Evolutionary conservation across 2,797 vertebrate species (phyloP), one percentile per base, ranked within the genome.

Genomic region (Xenentodon cancila): DNA sequence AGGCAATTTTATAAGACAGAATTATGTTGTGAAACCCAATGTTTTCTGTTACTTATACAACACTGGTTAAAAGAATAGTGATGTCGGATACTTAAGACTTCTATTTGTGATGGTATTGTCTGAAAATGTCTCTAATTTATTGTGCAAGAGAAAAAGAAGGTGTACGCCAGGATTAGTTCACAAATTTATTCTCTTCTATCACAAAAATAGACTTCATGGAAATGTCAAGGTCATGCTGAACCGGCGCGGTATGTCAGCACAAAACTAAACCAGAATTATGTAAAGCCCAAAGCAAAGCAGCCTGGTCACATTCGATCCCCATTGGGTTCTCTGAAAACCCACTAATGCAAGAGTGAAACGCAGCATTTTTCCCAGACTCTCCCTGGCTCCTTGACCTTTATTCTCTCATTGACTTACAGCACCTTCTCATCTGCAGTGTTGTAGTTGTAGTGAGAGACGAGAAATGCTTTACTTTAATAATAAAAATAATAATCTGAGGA

Each of bases 151-250:
- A 45, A 18, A 46, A 20, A 44, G 22, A 20, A 44, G 22, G n/a
- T 47, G 1, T 2, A 30, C 9, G 9, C 45, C n/a, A 55, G 27
- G 32, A 13, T 34, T 34, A 30, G 22, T 60, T 49, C 13, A 13
- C 37, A 18, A 12, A 25, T n/a, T 2, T 21, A 15, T 19, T 56
- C n/a, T 40, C n/a, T 40, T 19, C 18, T 45, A 13, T 2, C 2
- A 32, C 46, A 21, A 58, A 19, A 51, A 21, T n/a, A 20, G 18
- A 8, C 15, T 9, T 30, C 5, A 9, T 1, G 45, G 4, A 65
- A 52, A 67, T 59, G 54, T 60, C 22, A 64, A 54, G 53, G 19
- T 19, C n/a, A 45, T 49, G 30, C 17, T n/a, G n/a, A 19, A 30
- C 18, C 37, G 7, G 27, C 22, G 20, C 9, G 58, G 17, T 18